Base-by-base conservation (phyloP, 2,113 vertebrate genomes). In the Phoenicopterus ruber region DNA sequence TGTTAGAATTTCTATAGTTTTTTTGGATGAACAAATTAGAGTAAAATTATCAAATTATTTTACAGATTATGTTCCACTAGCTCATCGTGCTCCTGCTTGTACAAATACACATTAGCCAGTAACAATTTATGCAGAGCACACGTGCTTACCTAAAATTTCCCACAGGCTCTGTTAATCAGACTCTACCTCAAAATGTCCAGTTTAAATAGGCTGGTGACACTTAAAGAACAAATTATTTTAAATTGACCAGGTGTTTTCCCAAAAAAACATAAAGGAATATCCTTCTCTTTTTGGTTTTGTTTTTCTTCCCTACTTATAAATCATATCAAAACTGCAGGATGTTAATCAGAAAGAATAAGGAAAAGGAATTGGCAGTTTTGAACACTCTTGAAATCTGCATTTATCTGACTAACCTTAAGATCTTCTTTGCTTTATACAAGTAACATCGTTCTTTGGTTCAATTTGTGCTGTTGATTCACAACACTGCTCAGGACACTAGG, bases 251-350 rank as follows among this genome's bases (percentile, higher is more conserved):
- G 0, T 18, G 13, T 38, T 62, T 49, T 17, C 13, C 4, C 7
- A 1, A 0, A 2, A 69, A 87, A 72, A 4, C 2, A n/a, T 22
- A 46, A 74, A 76, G 4, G 16, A 50, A 40, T 32, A 2, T 49
- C 11, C 2, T 70, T 38, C 13, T 84, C 4, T 22, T 12, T 17
- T 25, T 6, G 2, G 19, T 28, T 29, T 58, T 9, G 5, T 3
- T 11, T 44, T 15, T 59, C 36, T 38, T 25, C 16, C 4, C 20
- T 66, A 32, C 10, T 47, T 66, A 19, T 16, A 91, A 57, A 77
- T 69, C 26, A 73, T 18, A 66, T 2, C 31, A 74, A 82, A 81
- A 49, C 6, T 61, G n/a, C 55, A 58, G 9, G 13, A 19, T 36
- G 58, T 44, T 18, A 65, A 82, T 58, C 7, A 31, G 40, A 85